These are phyloP conservation scores for Chlorospingus semifuscus DNA, from an alignment of 2,797 vertebrate genomes.

Conservation along the genomic window DNA sequence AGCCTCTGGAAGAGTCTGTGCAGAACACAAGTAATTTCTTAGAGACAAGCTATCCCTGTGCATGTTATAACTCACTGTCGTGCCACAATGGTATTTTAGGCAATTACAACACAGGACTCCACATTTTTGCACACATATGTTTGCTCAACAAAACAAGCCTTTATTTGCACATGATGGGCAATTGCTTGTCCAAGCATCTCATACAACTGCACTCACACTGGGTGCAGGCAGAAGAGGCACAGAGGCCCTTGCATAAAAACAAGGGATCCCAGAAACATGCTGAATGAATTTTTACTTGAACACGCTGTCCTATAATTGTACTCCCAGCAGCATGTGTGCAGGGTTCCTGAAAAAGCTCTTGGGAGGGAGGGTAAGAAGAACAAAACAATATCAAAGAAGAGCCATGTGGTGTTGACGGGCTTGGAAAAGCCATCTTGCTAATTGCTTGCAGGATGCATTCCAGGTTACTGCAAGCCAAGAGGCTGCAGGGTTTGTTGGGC, in stretches of 20 bases:
- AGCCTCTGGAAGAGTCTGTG: not conserved
- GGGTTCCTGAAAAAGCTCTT: slow-evolving; percentile 24
- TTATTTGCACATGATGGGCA: not conserved
- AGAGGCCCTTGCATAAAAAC: not conserved
- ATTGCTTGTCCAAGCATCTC: not conserved
- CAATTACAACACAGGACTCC: not conserved
- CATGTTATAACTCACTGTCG: not conserved
- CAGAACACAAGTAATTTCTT: not conserved
- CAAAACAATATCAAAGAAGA: slow-evolving; percentile 42
- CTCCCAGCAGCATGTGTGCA: not conserved
- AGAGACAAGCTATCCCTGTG: not conserved
- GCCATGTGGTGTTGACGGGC: not conserved
- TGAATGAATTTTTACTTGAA: slow-evolving; percentile 21
- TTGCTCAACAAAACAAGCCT: slow-evolving; percentile 1
- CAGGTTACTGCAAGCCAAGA: slow-evolving; percentile 29
- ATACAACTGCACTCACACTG: not conserved
- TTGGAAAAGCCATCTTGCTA: slow-evolving; percentile 44
- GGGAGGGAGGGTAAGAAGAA: not conserved
- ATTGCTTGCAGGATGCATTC: slow-evolving; percentile 47
- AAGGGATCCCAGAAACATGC: not conserved
- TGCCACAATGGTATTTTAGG: not conserved
- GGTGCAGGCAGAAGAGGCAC: not conserved
- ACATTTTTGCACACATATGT: not conserved
- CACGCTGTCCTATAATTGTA: not conserved
- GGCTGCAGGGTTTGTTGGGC: slow-evolving; percentile 29